Base-by-base conservation (phyloP, 1,140 invertebrate genomes). In the Agrilus planipennis region DNA sequence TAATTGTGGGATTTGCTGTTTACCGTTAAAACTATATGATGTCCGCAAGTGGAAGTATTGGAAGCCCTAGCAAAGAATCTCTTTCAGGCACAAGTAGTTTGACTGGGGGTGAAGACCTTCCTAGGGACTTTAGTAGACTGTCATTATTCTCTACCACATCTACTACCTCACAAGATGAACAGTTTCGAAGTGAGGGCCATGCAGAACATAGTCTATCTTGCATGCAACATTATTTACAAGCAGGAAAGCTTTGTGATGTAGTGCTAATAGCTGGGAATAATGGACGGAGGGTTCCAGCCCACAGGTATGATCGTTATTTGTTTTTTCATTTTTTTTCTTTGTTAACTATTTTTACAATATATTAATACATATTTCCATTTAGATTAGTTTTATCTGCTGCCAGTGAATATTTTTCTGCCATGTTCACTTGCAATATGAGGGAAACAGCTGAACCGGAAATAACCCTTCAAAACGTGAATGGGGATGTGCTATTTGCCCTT, bases 331-430 rank as follows among this genome's bases (percentile, higher is more conserved):
- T 3, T 40, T 12, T 18, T 23, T 15, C 41, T 39, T 49, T 65
- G 10, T 59, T 20, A 31, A 22, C 43, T 28, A 25, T 42, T 15
- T 15, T 37, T 11, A 12, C 12, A 17, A 57, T 45, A 58, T 25
- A 44, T 22, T 17, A 15, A 20, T n/a, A n/a, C n/a, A 62, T 37
- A 52, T 54, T 54, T 58, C 72, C 67, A 41, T 65, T 58, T 52
- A 79, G 77, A 58, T 64, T 93, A 42, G 83, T 94, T 39, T 70
- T 94, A 31, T 83, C 84, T 54, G 85, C 89, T 41, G 85, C 84
- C 31, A 92, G 87, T 52, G 87, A 91, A 66, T 95, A 94, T 65
- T 95, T 95, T 71, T 79, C 85, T 34, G 89, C 88, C 29, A 94
- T 94, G 89, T 95, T 95, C 60, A 92, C 86, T 18, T 84, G 80